Conservation (phyloP, 2,113 vertebrate genomes). For the Brevimyrus niger region DNA sequence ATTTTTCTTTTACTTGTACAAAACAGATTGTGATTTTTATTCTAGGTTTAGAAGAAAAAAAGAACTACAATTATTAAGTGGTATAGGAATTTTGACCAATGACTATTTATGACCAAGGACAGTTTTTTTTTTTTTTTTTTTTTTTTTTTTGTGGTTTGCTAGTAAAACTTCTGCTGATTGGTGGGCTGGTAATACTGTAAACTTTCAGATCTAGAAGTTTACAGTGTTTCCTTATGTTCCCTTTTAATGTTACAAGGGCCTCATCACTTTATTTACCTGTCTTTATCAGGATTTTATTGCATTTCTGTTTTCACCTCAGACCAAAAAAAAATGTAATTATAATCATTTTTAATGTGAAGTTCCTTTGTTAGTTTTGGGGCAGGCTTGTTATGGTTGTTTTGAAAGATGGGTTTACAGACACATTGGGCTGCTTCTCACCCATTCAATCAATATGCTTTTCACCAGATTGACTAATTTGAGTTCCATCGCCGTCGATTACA, state of each 20-base stretch:
- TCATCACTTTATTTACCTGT: constrained; percentile 63
- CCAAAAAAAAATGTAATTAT: constrained; percentile 69
- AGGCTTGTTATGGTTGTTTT: constrained; percentile 55
- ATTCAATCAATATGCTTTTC: constrained; percentile 32
- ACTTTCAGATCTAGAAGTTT: constrained; percentile 48
- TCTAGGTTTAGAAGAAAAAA: constrained; percentile 45
- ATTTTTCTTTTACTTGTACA: constrained; percentile 53
- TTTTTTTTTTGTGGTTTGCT: constrained; percentile 43
- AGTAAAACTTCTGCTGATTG: constrained; percentile 68
- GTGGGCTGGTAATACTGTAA: constrained; percentile 57
- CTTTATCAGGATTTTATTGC: constrained; percentile 52
- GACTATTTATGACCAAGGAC: constrained; percentile 49
- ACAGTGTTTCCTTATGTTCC: constrained; percentile 42
- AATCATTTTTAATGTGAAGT: constrained; percentile 65
- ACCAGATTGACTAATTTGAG: constrained; percentile 38
- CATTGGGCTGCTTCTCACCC: constrained; percentile 51
- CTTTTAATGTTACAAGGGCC: constrained; percentile 54
- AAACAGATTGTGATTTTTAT: constrained; percentile 59
- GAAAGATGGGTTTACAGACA: constrained; percentile 51
- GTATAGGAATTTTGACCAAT: constrained; percentile 51
- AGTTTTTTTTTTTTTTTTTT: constrained; percentile 18
- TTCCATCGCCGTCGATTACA: neutral
- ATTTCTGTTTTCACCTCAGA: constrained; percentile 69
- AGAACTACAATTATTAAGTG: constrained; percentile 41
- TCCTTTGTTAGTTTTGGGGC: constrained; percentile 55